A percentile compares a stretch with the other conserved stretches of the same genome.
Evolutionary conservation across 2,888 invertebrate genomes (phyloP).

Genomic region (Synergus gifuensis): DNA sequence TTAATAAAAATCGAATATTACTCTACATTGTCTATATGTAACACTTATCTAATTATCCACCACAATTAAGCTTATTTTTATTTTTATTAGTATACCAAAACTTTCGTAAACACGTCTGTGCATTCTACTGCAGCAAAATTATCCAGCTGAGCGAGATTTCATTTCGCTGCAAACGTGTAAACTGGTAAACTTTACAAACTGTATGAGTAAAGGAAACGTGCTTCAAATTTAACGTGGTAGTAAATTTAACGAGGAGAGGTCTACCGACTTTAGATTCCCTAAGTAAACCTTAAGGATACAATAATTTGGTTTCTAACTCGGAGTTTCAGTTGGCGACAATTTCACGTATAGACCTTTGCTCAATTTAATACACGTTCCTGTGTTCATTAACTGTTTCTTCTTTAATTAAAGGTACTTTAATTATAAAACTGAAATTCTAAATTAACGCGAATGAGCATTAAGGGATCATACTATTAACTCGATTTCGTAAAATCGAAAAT

Average conservation of each 20-base stretch:
- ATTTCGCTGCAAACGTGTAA: background rate
- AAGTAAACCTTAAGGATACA: background rate
- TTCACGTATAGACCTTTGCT: background rate
- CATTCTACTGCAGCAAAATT: too few relatives aligned
- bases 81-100: too few relatives aligned
- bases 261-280: background rate
- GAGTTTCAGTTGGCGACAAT: background rate
- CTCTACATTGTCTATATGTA: background rate
- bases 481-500: too few relatives aligned
- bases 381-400: background rate
- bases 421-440: background rate
- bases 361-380: background rate
- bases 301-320: too few relatives aligned
- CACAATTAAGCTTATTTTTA: background rate
- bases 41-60: background rate
- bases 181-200: background rate
- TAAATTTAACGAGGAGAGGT: background rate
- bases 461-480: too few relatives aligned
- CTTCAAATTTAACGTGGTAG: background rate
- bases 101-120: too few relatives aligned
- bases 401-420: background rate
- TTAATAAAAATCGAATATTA: background rate
- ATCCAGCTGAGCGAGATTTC: too few relatives aligned
- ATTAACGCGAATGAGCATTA: background rate
- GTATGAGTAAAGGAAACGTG: background rate